Evolutionary conservation across 2,113 vertebrate genomes (phyloP).

Genomic region (Cynocephalus volans): DNA sequence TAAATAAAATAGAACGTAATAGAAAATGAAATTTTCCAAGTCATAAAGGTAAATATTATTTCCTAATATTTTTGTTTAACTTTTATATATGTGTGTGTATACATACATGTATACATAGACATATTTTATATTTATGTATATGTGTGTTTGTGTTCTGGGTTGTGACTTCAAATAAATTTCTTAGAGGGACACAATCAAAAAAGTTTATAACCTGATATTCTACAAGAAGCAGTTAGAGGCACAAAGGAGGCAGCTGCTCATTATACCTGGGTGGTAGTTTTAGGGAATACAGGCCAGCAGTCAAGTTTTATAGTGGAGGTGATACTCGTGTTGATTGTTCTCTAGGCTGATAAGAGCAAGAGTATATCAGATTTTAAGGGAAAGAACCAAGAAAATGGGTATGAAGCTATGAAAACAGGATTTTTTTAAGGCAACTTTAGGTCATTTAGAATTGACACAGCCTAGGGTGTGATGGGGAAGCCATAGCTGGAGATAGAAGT

Average conservation of each 20-base stretch:
- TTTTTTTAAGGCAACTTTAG: not conserved
- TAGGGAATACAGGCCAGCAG: not conserved
- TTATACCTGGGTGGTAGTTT: not conserved
- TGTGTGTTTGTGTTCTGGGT: not conserved
- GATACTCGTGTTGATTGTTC: not conserved
- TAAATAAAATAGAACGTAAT: slow-evolving; percentile 32
- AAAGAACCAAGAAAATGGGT: not conserved
- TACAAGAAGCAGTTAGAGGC: not conserved
- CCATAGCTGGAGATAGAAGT: not conserved
- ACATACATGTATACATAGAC: not conserved
- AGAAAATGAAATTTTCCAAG: not conserved
- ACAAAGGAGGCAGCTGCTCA: not conserved
- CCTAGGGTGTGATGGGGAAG: not conserved
- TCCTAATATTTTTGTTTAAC: not conserved
- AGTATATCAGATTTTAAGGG: not conserved
- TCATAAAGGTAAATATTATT: not conserved
- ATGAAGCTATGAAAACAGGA: not conserved
- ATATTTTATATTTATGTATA: not conserved
- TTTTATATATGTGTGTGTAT: not conserved
- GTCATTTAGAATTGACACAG: not conserved
- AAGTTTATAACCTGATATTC: not conserved
- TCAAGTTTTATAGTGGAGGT: not conserved
- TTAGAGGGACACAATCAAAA: not conserved
- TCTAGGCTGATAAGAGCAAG: not conserved
- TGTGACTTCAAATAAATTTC: not conserved